Conservation (phyloP, 2,888 invertebrate genomes). For the Ellobium chinense region DNA sequence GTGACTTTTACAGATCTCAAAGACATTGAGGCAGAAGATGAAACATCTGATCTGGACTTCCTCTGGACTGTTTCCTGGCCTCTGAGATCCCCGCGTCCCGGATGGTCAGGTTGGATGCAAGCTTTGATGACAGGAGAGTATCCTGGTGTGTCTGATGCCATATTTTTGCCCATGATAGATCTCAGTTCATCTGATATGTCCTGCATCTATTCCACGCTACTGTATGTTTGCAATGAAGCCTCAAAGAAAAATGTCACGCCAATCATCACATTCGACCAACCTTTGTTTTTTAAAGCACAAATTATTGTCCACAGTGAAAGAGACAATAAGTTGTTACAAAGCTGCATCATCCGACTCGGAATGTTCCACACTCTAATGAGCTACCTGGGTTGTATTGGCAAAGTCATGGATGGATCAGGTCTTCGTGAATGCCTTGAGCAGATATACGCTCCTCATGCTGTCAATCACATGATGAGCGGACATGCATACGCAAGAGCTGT, state of each 20-base stretch:
- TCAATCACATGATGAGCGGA: too few relatives aligned
- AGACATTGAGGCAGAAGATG: background rate
- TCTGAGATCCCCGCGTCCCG: constrained; percentile 39
- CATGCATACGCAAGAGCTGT: too few relatives aligned
- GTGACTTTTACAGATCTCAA: background rate
- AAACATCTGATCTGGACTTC: background rate
- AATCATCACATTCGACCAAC: constrained; percentile 57
- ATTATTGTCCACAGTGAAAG: constrained; percentile 40
- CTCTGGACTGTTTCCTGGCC: constrained; percentile 42
- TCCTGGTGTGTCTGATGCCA: constrained; percentile 53
- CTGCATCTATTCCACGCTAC: constrained; percentile 52
- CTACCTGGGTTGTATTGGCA: background rate
- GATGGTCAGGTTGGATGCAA: constrained; percentile 59
- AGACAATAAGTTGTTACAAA: constrained; percentile 7
- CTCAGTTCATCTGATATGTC: constrained; percentile 52
- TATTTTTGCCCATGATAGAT: constrained; percentile 58
- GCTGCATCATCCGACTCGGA: background rate
- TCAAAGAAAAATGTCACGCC: constrained; percentile 36
- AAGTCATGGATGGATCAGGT: background rate
- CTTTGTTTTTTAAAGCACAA: constrained; percentile 54
- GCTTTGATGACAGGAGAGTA: constrained; percentile 39
- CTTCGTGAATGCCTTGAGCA: too few relatives aligned
- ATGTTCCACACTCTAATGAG: constrained; percentile 32
- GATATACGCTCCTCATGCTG: too few relatives aligned
- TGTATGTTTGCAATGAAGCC: constrained; percentile 44